Evolutionary conservation across 2,888 invertebrate species (phyloP).

Genomic region (Ophion ventricosus): DNA sequence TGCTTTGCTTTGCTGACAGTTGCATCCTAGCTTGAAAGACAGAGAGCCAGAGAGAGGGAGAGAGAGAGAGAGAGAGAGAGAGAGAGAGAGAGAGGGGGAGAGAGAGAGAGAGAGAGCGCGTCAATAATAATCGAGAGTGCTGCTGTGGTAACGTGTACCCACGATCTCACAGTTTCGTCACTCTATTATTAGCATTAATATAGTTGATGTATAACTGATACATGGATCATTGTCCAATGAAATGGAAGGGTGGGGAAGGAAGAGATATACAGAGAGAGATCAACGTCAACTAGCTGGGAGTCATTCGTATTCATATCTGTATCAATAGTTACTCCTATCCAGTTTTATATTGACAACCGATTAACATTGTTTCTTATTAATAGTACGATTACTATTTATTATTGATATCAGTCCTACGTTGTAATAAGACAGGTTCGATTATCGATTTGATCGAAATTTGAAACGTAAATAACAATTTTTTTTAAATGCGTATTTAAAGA

Average conservation of each 20-base stretch:
- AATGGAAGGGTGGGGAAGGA: constrained; percentile 11
- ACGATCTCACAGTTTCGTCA: constrained; percentile 50
- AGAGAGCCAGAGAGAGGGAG: constrained; percentile 20
- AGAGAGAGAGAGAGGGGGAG: too few relatives aligned
- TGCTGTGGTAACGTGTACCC: constrained; percentile 51
- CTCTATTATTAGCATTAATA: constrained; percentile 56
- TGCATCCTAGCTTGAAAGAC: constrained; percentile 22
- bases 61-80: constrained; percentile 20
- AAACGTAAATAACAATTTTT: too few relatives aligned
- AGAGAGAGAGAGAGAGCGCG: constrained; percentile 34
- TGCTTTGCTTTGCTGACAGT: constrained; percentile 53
- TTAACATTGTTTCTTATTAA: not conserved
- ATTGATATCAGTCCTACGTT: too few relatives aligned
- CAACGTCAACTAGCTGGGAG: too few relatives aligned
- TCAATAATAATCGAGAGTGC: constrained; percentile 54
- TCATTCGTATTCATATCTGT: not conserved
- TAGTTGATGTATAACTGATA: constrained; percentile 1
- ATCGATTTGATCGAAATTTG: too few relatives aligned
- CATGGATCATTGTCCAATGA: constrained; percentile 30
- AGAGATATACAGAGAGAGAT: too few relatives aligned
- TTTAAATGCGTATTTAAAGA: too few relatives aligned
- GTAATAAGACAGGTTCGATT: too few relatives aligned
- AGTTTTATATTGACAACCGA: not conserved
- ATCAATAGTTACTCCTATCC: not conserved
- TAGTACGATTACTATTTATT: not conserved